Evolutionary conservation across 2,113 vertebrate species (phyloP), one percentile per base, ranked within the genome.

Genomic region (Anolis carolinensis): DNA sequence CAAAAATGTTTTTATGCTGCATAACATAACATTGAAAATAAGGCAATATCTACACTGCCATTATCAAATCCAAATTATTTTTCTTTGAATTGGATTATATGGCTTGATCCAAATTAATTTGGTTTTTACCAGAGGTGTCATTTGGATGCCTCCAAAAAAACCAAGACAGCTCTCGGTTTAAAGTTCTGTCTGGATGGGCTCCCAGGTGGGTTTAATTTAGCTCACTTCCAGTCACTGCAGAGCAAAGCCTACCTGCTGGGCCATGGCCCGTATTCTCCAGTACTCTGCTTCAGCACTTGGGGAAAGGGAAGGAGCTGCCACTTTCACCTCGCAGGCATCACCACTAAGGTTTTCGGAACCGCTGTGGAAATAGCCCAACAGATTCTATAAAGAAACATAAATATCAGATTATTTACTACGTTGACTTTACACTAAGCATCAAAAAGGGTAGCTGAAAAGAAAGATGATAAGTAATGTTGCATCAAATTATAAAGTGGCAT

Each of bases 231-330:
- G 3, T 63, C 18, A 30, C 34, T 21, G 8, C 16, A 23, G n/a
- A 59, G 34, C 9, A 50, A 62, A 13, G 10, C 32, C 39, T 93
- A 99, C 99, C 98, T 99, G 99, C 81, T 99, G 99, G 8, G 99
- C 98, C 98, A 99, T 99, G 30, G 98, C 98, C 91, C 97, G 97
- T 95, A 99, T 99, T 95, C 99, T 97, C 98, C 97, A 98, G 95
- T 98, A 98, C 83, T 99, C 99, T 0, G 98, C 98, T 95, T 99
- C 99, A 0, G 98, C 98, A 6, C 97, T 97, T 0, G 98, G 97
- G 0, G 98, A 99, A 32, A 97, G 96, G 11, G 97, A 97, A 0
- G 99, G 98, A 0, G 98, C 99, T 0, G 98, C 99, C 78, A 99
- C 98, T 92, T 99, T 98, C 90, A 99, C 98, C 94, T 99, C 98